A percentile compares a stretch with the other conserved stretches of the same genome.
Evolutionary conservation across 2,113 vertebrate species (phyloP).

Genomic region (Gallinago paraguaiae): DNA sequence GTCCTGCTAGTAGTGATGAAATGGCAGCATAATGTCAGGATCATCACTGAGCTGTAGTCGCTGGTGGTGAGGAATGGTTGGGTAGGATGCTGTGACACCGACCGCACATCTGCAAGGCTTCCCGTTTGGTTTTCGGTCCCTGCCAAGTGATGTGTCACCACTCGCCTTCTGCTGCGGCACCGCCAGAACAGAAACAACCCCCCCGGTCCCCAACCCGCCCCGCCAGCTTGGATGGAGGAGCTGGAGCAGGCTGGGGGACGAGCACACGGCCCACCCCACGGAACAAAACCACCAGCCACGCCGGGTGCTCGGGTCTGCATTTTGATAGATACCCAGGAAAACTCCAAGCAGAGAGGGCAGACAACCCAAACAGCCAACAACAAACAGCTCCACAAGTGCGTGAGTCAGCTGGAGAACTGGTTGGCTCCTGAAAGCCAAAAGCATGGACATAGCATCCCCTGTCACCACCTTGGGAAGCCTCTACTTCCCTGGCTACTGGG

Average conservation of each 20-base stretch:
- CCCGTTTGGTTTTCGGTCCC: neutral
- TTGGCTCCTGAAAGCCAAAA: neutral
- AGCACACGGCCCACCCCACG: neutral
- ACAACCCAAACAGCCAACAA: neutral
- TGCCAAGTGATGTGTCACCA: neutral
- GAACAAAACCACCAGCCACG: neutral
- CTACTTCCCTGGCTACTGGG: neutral
- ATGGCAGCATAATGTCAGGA: neutral
- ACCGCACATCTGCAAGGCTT: slow-evolving; percentile 30
- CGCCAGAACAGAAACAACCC: neutral
- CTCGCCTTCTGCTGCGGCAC: neutral
- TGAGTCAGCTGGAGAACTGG: neutral
- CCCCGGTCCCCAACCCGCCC: neutral
- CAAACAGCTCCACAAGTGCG: neutral
- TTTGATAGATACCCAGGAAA: neutral
- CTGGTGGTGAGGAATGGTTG: neutral
- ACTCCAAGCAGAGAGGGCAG: neutral
- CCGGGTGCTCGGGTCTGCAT: accelerated
- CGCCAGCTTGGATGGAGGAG: neutral
- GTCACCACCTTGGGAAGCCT: neutral
- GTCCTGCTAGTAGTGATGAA: neutral
- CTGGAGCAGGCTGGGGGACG: neutral
- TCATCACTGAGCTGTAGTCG: neutral
- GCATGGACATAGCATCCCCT: accelerated
- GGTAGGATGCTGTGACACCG: neutral